phyloP scores from a whole-genome alignment of 2,888 invertebrate genomes.

The Chouioia cunea region DNA sequence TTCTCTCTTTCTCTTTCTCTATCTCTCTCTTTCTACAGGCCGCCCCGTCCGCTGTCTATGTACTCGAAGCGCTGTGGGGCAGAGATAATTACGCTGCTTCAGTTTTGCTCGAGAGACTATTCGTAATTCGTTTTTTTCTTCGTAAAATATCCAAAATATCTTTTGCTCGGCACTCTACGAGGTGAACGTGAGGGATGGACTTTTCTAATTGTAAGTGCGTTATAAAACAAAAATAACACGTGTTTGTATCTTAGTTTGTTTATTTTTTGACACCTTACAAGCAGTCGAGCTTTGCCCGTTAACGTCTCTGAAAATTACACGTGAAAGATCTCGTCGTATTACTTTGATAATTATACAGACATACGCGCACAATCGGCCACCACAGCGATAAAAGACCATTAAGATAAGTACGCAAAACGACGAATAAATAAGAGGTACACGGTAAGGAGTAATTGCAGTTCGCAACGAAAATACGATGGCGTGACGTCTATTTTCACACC shows the following conservation, averaged over 20 bases:
- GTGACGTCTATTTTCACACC: too few relatives aligned
- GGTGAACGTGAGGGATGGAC: conserved; percentile 8
- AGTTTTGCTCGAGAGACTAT: conserved; percentile 21
- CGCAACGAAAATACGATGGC: not conserved
- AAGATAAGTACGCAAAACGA: conserved; percentile 10
- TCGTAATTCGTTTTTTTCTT: not conserved
- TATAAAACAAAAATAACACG: conserved; percentile 10
- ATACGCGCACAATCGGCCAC: too few relatives aligned
- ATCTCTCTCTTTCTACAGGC: conserved; percentile 55
- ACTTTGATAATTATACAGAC: too few relatives aligned
- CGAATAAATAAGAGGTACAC: not conserved
- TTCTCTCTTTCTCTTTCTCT: not conserved
- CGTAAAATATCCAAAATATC: too few relatives aligned
- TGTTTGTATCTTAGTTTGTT: conserved; percentile 30
- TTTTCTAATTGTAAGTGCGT: conserved; percentile 4
- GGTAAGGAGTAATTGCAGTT: not conserved
- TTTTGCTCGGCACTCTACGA: not conserved
- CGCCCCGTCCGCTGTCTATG: conserved; percentile 67
- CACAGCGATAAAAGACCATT: not conserved
- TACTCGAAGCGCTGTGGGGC: conserved; percentile 66
- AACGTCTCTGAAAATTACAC: conserved; percentile 36
- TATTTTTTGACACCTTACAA: conserved; percentile 17
- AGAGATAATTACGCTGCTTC: conserved; percentile 40
- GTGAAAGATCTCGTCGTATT: not conserved
- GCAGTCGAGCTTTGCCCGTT: conserved; percentile 13